These are phyloP conservation scores for Heterocephalus glaber DNA, from an alignment of 2,113 vertebrate genomes.

Conservation along the genomic window DNA sequence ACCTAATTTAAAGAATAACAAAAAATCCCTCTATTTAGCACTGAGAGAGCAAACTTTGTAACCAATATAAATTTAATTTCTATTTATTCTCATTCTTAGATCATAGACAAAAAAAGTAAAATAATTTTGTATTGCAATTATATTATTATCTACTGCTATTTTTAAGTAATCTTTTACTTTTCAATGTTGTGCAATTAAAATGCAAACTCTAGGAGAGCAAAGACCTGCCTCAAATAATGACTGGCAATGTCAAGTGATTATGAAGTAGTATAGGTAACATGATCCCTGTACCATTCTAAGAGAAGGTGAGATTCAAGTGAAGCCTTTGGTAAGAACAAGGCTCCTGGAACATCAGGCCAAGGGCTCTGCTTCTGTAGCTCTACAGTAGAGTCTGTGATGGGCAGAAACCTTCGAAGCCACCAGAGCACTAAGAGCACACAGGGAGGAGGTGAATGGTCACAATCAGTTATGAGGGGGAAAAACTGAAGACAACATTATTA, in stretches of 20 bases:
- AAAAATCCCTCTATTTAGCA: not conserved
- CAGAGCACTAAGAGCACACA: rapidly evolving
- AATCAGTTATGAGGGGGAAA: not conserved
- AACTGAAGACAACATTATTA: not conserved
- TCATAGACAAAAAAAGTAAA: not conserved
- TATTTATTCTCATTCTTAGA: not conserved
- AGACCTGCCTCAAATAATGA: not conserved
- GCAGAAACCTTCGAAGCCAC: not conserved
- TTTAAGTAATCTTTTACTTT: not conserved
- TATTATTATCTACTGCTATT: not conserved
- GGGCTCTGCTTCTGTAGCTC: not conserved
- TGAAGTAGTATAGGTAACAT: not conserved
- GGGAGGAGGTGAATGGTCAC: no score
- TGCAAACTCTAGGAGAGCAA: not conserved
- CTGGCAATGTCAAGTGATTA: not conserved
- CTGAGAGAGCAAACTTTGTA: not conserved
- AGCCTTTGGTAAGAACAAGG: not conserved
- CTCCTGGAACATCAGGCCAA: no score
- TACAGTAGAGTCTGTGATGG: not conserved
- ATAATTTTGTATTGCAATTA: not conserved
- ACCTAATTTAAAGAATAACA: not conserved
- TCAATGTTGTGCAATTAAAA: not conserved
- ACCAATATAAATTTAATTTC: not conserved
- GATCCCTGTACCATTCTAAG: not conserved
- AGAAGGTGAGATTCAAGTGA: not conserved